phyloP scores from a whole-genome alignment of 2,888 invertebrate species.

The Tinea pellionella region DNA sequence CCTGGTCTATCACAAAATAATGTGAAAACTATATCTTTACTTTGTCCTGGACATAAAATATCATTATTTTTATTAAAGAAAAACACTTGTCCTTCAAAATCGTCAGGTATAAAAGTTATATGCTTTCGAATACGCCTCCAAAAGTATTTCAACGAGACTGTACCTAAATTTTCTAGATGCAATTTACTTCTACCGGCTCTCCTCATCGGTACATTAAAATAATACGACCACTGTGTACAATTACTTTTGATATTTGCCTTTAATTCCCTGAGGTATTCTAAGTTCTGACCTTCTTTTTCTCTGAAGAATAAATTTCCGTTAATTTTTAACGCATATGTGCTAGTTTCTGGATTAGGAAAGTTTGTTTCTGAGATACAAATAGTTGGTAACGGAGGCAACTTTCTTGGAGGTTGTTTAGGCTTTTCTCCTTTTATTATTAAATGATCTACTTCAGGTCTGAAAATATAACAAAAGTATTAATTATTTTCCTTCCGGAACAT shows the following conservation, averaged over 20 bases:
- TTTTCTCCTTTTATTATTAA: conserved; percentile 43
- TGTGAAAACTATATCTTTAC: conserved; percentile 48
- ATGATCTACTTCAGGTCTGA: conserved; percentile 36
- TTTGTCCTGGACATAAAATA: conserved; percentile 61
- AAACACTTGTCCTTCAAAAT: conserved; percentile 47
- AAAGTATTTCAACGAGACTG: conserved; percentile 51
- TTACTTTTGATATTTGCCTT: conserved; percentile 33
- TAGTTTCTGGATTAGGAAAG: conserved; percentile 18
- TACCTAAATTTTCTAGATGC: conserved; percentile 61
- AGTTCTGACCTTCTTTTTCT: conserved; percentile 28
- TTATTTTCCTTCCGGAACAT: too few species aligned
- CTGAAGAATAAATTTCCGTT: conserved; percentile 46
- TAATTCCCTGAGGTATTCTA: conserved; percentile 26
- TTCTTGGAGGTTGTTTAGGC: conserved; percentile 33
- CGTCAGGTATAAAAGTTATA: conserved; percentile 39
- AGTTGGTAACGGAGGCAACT: conserved; percentile 30
- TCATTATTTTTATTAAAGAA: conserved; percentile 70
- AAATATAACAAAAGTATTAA: too few species aligned
- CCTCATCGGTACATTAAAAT: conserved; percentile 43
- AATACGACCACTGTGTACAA: conserved; percentile 49
- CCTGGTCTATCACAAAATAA: conserved; percentile 50
- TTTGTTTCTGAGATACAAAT: conserved; percentile 24
- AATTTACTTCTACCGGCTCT: conserved; percentile 44
- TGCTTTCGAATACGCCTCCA: conserved; percentile 52
- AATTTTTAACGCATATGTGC: conserved; percentile 43